Evolutionary conservation across 2,113 vertebrate genomes (phyloP).

Genomic region (Ophiodon elongatus): DNA sequence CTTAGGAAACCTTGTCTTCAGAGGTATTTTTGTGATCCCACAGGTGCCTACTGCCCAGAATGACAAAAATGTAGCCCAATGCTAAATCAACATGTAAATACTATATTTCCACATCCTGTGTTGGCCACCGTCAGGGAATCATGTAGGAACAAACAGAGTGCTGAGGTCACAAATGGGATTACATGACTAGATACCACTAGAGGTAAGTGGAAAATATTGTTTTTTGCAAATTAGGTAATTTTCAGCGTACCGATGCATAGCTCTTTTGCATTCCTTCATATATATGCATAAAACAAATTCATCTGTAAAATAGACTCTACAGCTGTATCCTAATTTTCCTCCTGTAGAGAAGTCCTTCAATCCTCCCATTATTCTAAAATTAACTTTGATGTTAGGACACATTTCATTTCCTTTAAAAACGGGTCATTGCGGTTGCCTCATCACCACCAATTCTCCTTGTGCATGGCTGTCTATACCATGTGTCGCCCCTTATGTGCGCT

Average conservation of each 20-base stretch:
- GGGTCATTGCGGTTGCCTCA: slow-evolving; percentile 38
- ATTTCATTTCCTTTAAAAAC: slow-evolving; percentile 51
- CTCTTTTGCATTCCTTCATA: neutral
- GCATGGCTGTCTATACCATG: slow-evolving; percentile 28
- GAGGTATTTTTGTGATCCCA: neutral
- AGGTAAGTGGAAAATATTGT: neutral
- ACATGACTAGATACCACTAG: neutral
- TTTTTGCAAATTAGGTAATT: neutral
- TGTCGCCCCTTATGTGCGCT: slow-evolving; percentile 47
- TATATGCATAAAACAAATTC: neutral
- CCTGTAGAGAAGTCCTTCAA: slow-evolving; percentile 26
- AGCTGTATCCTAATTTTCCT: neutral
- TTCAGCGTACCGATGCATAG: neutral
- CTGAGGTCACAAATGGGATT: neutral
- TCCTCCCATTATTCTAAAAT: slow-evolving; percentile 24
- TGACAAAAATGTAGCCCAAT: neutral
- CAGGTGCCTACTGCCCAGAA: neutral
- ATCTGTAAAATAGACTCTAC: neutral
- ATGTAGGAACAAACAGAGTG: neutral
- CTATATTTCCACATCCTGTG: neutral
- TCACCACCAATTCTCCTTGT: slow-evolving; percentile 21
- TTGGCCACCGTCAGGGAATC: neutral
- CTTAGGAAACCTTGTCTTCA: neutral
- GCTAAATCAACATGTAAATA: neutral
- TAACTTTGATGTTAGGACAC: neutral